phyloP scores from a whole-genome alignment of 1,140 invertebrate genomes.

The Neotoxoptera formosana region DNA sequence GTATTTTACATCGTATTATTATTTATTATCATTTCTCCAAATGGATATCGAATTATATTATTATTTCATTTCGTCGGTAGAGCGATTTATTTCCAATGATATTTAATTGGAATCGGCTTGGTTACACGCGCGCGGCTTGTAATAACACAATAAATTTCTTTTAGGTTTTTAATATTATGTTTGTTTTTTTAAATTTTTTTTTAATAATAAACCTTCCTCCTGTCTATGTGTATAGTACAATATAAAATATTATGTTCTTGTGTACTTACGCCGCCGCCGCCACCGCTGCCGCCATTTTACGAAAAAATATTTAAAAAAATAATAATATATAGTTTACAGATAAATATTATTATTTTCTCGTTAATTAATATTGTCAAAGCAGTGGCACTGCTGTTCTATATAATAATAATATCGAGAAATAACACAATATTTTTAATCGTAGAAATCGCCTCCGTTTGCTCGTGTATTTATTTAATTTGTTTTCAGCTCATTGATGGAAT shows the following conservation, averaged over 20 bases:
- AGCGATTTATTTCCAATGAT: background rate
- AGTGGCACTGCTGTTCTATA: background rate
- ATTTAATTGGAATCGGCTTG: background rate
- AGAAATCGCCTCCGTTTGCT: background rate
- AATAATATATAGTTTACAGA: background rate
- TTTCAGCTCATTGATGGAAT: background rate
- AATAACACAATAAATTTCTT: background rate
- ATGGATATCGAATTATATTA: slow-evolving; percentile 7
- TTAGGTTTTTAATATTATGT: slow-evolving; percentile 2
- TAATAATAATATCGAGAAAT: background rate
- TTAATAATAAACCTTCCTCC: background rate
- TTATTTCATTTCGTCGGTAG: background rate
- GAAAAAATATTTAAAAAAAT: background rate
- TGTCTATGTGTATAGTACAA: background rate
- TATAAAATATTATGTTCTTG: background rate
- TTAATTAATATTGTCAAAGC: background rate
- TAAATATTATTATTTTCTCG: background rate
- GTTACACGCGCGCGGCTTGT: background rate
- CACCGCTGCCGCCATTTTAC: background rate
- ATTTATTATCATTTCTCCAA: background rate
- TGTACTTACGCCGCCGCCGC: background rate
- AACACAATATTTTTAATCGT: background rate
- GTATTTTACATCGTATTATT: background rate
- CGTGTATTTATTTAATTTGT: background rate
- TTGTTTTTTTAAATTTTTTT: background rate